Conservation (phyloP, 2,113 vertebrate genomes). For the Rhabdomys dilectus region DNA sequence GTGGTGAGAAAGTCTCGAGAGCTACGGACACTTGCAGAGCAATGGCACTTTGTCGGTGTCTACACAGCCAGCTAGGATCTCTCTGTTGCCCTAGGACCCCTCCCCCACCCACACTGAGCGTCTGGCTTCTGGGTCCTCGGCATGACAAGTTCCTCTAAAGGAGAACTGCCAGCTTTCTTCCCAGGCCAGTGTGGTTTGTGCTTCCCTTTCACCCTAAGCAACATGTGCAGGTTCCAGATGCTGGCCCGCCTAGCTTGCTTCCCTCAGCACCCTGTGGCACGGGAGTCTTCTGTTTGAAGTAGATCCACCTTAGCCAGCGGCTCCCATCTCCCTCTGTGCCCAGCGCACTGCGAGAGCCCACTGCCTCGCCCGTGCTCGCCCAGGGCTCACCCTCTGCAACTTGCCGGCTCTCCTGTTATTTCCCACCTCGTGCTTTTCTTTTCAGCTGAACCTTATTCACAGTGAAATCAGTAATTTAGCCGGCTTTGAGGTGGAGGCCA, state of each 20-base stretch:
- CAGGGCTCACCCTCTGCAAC: slow-evolving; percentile 88
- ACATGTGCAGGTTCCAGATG: background rate
- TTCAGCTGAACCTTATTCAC: slow-evolving; percentile 99
- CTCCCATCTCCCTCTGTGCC: slow-evolving; percentile 73
- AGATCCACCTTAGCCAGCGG: slow-evolving; percentile 49
- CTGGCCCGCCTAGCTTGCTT: background rate
- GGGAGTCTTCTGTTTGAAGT: slow-evolving; percentile 84
- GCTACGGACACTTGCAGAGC: background rate
- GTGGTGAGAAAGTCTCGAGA: background rate
- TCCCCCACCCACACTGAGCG: background rate
- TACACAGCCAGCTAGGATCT: background rate
- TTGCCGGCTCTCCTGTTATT: slow-evolving; percentile 90
- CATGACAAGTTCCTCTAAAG: slow-evolving; percentile 11
- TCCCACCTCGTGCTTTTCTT: slow-evolving; percentile 93
- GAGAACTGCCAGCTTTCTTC: background rate
- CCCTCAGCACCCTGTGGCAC: slow-evolving; percentile 48
- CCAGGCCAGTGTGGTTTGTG: background rate
- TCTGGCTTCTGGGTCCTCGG: background rate
- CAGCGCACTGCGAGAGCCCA: slow-evolving; percentile 82
- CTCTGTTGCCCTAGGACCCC: background rate
- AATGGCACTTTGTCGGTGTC: background rate
- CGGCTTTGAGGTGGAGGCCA: slow-evolving; percentile 99
- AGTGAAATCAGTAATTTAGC: slow-evolving; percentile 99
- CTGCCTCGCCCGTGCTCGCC: slow-evolving; percentile 84
- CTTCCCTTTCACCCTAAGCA: background rate